phyloP scores from a whole-genome alignment of 2,113 vertebrate genomes.

The Anarrhichthys ocellatus region DNA sequence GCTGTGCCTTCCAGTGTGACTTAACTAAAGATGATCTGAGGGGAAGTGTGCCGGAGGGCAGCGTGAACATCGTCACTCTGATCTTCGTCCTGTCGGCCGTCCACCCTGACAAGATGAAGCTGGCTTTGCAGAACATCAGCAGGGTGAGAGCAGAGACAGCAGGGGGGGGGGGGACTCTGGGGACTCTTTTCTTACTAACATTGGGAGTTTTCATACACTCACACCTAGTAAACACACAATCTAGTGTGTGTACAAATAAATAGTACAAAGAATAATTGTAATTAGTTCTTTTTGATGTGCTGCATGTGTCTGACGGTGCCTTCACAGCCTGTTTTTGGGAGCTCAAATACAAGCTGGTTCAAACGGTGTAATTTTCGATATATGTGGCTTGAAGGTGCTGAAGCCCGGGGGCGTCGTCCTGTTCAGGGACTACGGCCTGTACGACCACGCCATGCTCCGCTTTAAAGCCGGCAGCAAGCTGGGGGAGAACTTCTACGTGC shows the following conservation, averaged over 20 bases:
- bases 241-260: neutral
- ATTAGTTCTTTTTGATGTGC: neutral
- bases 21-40: slow-evolving; percentile 91
- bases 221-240: neutral
- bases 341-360: neutral
- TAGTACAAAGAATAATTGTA: neutral
- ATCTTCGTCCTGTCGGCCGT: slow-evolving; percentile 97
- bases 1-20: slow-evolving; percentile 94
- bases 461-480: slow-evolving; percentile 94
- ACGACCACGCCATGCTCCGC: slow-evolving; percentile 95
- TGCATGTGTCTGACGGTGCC: accelerated
- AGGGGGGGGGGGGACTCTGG: too few species aligned
- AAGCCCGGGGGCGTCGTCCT: slow-evolving; percentile 91
- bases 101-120: slow-evolving; percentile 95
- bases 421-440: slow-evolving; percentile 94
- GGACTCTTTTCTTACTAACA: neutral
- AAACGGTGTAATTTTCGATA: neutral
- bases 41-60: slow-evolving; percentile 83
- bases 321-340: neutral
- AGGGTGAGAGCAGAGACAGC: slow-evolving; percentile 80
- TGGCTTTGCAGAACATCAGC: slow-evolving; percentile 88
- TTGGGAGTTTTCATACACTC: neutral
- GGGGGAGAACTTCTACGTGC: slow-evolving; percentile 94
- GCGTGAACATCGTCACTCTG: slow-evolving; percentile 89
- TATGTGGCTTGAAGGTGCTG: slow-evolving; percentile 84